Evolutionary conservation across 2,888 invertebrate species (phyloP).

Genomic region (Troides aeacus): DNA sequence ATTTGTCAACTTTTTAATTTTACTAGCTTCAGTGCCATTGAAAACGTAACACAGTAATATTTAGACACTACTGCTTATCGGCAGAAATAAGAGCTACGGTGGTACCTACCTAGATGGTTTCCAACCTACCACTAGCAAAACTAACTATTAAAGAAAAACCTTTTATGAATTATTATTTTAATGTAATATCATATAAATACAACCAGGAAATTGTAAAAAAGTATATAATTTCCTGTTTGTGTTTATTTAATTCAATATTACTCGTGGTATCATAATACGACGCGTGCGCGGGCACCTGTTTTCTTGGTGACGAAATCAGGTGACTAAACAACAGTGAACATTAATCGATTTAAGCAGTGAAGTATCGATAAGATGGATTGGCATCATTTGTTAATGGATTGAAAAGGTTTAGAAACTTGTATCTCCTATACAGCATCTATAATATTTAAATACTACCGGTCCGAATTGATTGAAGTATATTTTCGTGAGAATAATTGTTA

Average conservation of each 20-base stretch:
- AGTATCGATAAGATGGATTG: slow-evolving; percentile 30
- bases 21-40: too few species aligned
- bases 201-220: neutral
- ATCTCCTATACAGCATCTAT: slow-evolving; percentile 23
- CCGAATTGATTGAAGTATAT: neutral
- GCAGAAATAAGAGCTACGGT: too few species aligned
- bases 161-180: neutral
- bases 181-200: neutral
- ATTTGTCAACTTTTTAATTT: too few species aligned
- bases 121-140: too few species aligned
- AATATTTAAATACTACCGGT: slow-evolving; percentile 9
- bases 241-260: slow-evolving; percentile 4
- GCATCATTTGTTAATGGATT: slow-evolving; percentile 29
- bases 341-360: slow-evolving; percentile 28
- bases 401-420: slow-evolving; percentile 29
- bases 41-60: too few species aligned
- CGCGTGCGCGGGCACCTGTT: slow-evolving; percentile 30
- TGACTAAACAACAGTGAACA: slow-evolving; percentile 27
- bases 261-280: slow-evolving; percentile 4
- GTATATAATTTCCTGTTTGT: slow-evolving; percentile 7
- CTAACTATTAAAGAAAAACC: too few species aligned
- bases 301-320: slow-evolving; percentile 26
- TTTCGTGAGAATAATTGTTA: too few species aligned
- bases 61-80: too few species aligned
- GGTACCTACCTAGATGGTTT: too few species aligned